Evolutionary conservation across 2,797 vertebrate species (phyloP).

Genomic region (Numenius phaeopus): DNA sequence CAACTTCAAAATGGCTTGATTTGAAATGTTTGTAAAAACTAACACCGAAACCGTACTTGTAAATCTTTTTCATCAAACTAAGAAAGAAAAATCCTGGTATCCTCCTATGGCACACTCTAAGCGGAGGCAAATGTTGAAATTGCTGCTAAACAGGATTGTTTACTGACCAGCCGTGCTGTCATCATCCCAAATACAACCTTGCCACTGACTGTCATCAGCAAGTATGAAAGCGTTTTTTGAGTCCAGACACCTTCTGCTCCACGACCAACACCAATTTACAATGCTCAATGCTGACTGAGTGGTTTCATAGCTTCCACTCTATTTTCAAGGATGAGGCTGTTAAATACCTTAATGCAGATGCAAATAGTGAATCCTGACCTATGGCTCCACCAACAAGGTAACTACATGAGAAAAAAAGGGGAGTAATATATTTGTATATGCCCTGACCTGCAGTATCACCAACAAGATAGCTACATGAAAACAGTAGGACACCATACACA

Average conservation of each 20-base stretch:
- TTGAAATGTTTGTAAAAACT: not conserved
- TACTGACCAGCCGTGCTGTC: rapidly evolving
- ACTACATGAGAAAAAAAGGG: not conserved
- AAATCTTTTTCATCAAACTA: not conserved
- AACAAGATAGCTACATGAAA: not conserved
- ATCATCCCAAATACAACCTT: not conserved
- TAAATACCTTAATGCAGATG: not conserved
- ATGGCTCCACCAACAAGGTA: not conserved
- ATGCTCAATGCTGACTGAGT: not conserved
- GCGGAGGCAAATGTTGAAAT: not conserved
- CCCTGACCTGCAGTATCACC: not conserved
- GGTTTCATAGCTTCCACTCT: not conserved
- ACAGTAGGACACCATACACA: not conserved
- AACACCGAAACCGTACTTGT: not conserved
- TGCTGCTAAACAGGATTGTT: not conserved
- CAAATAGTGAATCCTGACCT: not conserved
- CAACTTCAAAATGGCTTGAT: not conserved
- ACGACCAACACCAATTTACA: not conserved
- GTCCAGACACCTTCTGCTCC: not conserved
- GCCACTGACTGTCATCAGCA: not conserved
- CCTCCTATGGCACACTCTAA: not conserved
- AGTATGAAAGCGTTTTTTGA: not conserved
- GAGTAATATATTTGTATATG: not conserved
- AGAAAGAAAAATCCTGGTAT: not conserved
- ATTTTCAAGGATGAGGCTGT: not conserved